phyloP scores from a whole-genome alignment of 2,797 vertebrate genomes.

The Xenopus petersii region DNA sequence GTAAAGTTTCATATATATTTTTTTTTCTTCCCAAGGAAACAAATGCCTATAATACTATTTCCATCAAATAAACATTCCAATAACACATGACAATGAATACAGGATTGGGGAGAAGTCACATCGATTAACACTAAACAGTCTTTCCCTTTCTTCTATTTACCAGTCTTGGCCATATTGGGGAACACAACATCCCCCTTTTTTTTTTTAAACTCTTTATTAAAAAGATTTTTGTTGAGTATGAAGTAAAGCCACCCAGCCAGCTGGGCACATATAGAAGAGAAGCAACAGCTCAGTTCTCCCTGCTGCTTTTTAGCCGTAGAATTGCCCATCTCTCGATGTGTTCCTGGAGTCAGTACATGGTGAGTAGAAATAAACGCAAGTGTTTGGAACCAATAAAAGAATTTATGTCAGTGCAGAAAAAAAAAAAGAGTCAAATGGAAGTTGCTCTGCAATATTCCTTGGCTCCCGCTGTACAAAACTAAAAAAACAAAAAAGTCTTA shows the following conservation, averaged over 20 bases:
- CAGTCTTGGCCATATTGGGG: constrained; percentile 22
- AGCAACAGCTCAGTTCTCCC: no score
- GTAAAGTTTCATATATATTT: constrained; percentile 7
- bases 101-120: constrained; percentile 52
- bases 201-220: background rate
- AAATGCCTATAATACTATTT: constrained; percentile 57
- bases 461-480: constrained; percentile 23
- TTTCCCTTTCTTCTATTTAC: background rate
- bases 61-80: constrained; percentile 56
- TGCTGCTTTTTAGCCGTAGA: no score
- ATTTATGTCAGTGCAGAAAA: background rate
- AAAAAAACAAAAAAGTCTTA: constrained; percentile 45
- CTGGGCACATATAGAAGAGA: constrained; percentile 59
- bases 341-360: constrained; percentile 55
- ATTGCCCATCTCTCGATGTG: no score
- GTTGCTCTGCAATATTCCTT: background rate
- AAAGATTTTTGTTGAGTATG: constrained; percentile 22
- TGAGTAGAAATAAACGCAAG: constrained; percentile 42
- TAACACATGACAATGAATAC: constrained; percentile 58
- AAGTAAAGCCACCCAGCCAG: constrained; percentile 66
- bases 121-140: constrained; percentile 50
- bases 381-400: background rate
- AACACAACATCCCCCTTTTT: background rate
- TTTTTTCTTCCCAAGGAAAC: constrained; percentile 56
- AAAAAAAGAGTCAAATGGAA: background rate